phyloP scores from a whole-genome alignment of 2,888 invertebrate genomes.

The Lymantria monacha region DNA sequence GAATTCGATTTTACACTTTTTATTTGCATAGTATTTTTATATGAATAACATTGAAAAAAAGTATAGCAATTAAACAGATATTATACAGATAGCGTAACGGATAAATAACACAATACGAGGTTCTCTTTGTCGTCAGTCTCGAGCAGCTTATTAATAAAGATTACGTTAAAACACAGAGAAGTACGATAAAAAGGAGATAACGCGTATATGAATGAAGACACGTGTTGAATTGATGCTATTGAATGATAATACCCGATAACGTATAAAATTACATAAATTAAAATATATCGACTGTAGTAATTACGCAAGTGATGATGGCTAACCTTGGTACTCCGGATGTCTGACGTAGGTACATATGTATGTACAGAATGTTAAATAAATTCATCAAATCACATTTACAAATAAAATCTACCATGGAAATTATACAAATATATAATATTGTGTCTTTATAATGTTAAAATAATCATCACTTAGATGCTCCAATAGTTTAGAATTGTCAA shows the following conservation, averaged over 20 bases:
- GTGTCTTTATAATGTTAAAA: no score
- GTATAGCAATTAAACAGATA: no score
- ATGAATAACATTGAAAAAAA: no score
- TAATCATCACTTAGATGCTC: no score
- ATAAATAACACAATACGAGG: no score
- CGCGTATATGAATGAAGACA: not conserved
- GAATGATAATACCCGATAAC: constrained; percentile 9
- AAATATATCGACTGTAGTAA: not conserved
- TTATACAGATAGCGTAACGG: no score
- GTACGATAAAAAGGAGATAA: not conserved
- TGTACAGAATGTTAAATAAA: not conserved
- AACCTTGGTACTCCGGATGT: constrained; percentile 1
- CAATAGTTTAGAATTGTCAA: no score
- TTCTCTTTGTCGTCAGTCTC: no score
- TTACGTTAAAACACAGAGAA: not conserved
- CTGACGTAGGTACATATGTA: not conserved
- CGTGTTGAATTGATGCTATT: not conserved
- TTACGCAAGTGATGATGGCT: not conserved
- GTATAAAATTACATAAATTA: constrained; percentile 16
- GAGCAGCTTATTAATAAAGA: no score
- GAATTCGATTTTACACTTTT: no score
- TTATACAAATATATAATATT: no score
- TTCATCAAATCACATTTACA: not conserved
- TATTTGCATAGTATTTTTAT: no score
- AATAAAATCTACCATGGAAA: not conserved